Conservation (phyloP, 1,140 invertebrate species). For the Bilobella aurantiaca region DNA sequence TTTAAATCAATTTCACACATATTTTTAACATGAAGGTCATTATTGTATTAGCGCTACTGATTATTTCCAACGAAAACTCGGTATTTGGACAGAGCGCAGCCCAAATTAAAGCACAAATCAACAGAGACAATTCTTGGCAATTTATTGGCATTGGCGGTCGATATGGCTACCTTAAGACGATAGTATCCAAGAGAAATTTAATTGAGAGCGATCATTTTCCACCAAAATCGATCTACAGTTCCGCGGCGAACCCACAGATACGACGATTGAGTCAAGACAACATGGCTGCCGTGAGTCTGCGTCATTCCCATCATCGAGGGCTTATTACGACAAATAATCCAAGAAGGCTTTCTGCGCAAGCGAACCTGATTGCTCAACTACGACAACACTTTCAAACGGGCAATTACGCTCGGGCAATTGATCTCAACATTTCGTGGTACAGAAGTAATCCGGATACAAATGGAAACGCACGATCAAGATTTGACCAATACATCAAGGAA, state of each 20-base stretch:
- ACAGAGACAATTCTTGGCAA: not conserved
- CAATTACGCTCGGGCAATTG: not conserved
- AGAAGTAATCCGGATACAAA: not conserved
- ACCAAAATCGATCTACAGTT: not conserved
- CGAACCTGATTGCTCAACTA: not conserved
- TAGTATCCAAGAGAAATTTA: not conserved
- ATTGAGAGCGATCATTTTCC: slow-evolving; percentile 1
- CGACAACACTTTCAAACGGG: not conserved
- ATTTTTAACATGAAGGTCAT: no score
- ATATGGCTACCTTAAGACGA: not conserved
- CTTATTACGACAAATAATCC: not conserved
- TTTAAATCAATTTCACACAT: no score
- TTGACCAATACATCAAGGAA: slow-evolving; percentile 1
- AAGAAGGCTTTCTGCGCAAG: not conserved
- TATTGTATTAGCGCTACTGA: no score
- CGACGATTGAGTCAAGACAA: not conserved
- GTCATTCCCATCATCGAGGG: not conserved
- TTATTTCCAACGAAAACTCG: no score
- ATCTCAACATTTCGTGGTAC: not conserved
- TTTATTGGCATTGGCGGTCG: slow-evolving; percentile 5
- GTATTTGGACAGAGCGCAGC: not conserved
- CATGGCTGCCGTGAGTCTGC: slow-evolving; percentile 6
- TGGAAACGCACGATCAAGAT: not conserved
- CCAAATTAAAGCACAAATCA: not conserved
- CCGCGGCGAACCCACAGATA: not conserved